A percentile compares a stretch with the other conserved stretches of the same genome.
These are phyloP conservation scores for Dermolepida albohirtum DNA, from an alignment of 2,888 invertebrate species.

Conservation along the genomic window DNA sequence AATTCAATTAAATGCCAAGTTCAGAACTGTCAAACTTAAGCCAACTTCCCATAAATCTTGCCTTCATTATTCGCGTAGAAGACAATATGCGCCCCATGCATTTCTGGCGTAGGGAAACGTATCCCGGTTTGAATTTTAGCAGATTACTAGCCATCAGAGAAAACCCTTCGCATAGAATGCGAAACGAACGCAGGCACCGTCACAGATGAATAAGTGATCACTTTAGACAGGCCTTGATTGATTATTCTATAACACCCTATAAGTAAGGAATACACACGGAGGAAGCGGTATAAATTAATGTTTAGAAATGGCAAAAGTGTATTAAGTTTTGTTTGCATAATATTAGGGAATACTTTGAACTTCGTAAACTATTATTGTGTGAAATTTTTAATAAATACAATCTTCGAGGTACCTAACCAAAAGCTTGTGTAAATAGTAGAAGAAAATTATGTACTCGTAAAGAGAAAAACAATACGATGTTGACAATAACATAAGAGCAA, in stretches of 20 bases:
- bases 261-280: conserved; percentile 3
- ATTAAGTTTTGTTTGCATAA: background rate
- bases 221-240: conserved; percentile 28
- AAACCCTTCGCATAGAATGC: conserved; percentile 1
- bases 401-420: no score
- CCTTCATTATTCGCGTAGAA: background rate
- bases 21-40: background rate
- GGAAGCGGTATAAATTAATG: conserved; percentile 4
- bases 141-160: conserved; percentile 17
- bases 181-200: background rate
- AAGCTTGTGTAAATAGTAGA: no score
- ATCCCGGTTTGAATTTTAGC: conserved; percentile 19
- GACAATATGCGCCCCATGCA: background rate
- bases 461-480: no score
- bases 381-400: no score
- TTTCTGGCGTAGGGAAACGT: conserved; percentile 3
- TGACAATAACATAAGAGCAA: no score
- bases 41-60: conserved; percentile 1
- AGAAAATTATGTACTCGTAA: no score
- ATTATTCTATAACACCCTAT: conserved; percentile 29
- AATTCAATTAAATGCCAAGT: background rate
- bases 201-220: conserved; percentile 31
- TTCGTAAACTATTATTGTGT: no score
- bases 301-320: background rate
- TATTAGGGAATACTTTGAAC: no score